Evolutionary conservation across 2,888 invertebrate genomes (phyloP), one percentile per base, ranked within the genome.

Genomic region (Cacoxenus indagator): DNA sequence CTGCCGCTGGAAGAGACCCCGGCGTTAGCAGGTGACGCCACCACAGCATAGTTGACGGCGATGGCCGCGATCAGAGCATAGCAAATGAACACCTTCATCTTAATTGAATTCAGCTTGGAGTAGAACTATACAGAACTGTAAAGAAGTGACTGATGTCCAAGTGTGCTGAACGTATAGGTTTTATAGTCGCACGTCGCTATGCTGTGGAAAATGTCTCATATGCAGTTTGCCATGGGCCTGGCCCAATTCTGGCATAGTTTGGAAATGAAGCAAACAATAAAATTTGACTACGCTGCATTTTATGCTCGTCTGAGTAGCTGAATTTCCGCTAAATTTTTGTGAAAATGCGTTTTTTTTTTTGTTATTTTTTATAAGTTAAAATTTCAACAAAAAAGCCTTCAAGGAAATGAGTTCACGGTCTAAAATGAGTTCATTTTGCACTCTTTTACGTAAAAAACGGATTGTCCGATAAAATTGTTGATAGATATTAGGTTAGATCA

Each of bases 31-130:
- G 81, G 79, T 4, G 67, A 66, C 37, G 37, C 8, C 37, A 14
- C 84, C 67, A 75, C 57, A n/a, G 74, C 76, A 29, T 27, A 48
- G 27, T 73, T 66, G 68, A 75, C 73, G 51, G 69, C 73, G 67
- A 80, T 24, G 65, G 81, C 43, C 5, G 37, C 82, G 68, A 79
- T 27, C 67, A 84, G 70, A 57, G 75, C 82, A 67, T 84, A 72
- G 72, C 78, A 82, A 74, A 81, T 78, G 69, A 84, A 79, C 76
- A 78, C 81, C 79, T 85, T 84, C 84, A 85, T 85, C 61, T 77
- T 85, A 71, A 68, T 70, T 24, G 69, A 19, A 9, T 51, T 70
- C 26, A 62, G 37, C 9, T 57, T 67, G 48, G 68, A 68, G 68
- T 65, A 68, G 71, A 8, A 54, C 22, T 59, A 17, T 31, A 22